phyloP scores from a whole-genome alignment of 2,888 invertebrate species.

The Anthoptus insignis region DNA sequence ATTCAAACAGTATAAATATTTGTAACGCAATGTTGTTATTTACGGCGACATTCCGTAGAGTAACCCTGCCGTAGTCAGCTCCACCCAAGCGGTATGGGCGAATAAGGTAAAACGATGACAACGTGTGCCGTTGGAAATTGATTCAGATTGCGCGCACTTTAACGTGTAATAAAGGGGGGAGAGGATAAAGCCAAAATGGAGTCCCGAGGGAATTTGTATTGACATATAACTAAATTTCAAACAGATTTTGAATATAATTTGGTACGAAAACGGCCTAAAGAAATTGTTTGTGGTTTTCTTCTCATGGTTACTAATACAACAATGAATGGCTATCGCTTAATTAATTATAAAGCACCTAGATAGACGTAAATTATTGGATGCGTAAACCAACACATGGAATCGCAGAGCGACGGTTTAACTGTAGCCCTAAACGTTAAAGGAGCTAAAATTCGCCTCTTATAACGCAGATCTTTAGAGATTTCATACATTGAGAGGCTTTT shows the following conservation, averaged over 20 bases:
- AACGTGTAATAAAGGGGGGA: constrained; percentile 39
- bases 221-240: constrained; percentile 6
- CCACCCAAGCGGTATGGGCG: constrained; percentile 37
- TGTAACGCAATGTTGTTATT: neutral
- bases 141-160: constrained; percentile 52
- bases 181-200: constrained; percentile 8
- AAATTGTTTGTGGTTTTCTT: too few species aligned
- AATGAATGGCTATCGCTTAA: too few species aligned
- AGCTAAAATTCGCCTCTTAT: too few species aligned
- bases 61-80: constrained; percentile 11
- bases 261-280: neutral
- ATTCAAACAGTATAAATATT: constrained; percentile 19
- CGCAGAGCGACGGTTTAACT: too few species aligned
- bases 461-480: too few species aligned
- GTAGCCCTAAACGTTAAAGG: too few species aligned
- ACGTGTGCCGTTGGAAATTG: constrained; percentile 54
- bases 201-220: constrained; percentile 15
- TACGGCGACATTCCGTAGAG: neutral
- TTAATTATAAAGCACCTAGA: too few species aligned
- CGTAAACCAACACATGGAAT: too few species aligned
- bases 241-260: neutral
- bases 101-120: constrained; percentile 56
- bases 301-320: too few species aligned
- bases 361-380: too few species aligned
- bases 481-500: too few species aligned